Conservation (phyloP, 1,140 invertebrate species). For the Zaprionus ornatus region DNA sequence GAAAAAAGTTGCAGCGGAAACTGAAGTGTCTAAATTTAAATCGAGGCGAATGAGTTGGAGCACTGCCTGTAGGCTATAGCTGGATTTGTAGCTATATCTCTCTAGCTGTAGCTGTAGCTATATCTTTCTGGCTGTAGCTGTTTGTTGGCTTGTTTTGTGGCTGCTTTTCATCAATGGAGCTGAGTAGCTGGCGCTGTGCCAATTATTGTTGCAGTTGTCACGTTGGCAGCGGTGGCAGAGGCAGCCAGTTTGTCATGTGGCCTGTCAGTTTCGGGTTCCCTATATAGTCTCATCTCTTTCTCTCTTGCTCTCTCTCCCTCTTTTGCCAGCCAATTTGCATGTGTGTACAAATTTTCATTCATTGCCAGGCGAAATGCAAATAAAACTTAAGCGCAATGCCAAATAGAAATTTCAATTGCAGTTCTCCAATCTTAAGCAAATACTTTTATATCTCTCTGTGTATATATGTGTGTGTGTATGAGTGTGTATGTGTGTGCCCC, state of each 20-base stretch:
- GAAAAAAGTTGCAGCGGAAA: slow-evolving; percentile 53
- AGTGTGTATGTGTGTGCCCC: slow-evolving; percentile 4
- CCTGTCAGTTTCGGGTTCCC: slow-evolving; percentile 44
- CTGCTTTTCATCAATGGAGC: slow-evolving; percentile 76
- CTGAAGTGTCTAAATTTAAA: slow-evolving; percentile 79
- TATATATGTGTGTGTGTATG: not conserved
- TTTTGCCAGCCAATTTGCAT: slow-evolving; percentile 50
- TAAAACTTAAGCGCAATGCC: slow-evolving; percentile 53
- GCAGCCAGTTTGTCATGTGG: slow-evolving; percentile 56
- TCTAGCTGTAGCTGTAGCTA: not conserved
- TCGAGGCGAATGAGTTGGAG: slow-evolving; percentile 50
- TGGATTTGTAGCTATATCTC: slow-evolving; percentile 13
- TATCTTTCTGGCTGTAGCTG: slow-evolving; percentile 27
- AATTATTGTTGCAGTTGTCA: slow-evolving; percentile 73
- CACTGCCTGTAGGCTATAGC: slow-evolving; percentile 23
- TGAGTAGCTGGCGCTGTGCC: slow-evolving; percentile 61
- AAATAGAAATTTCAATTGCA: slow-evolving; percentile 45
- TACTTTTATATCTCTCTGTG: slow-evolving; percentile 1
- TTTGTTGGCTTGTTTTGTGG: slow-evolving; percentile 35
- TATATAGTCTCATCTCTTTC: not conserved
- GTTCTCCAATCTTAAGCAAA: slow-evolving; percentile 13
- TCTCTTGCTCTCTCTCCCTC: not conserved
- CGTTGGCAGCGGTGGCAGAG: slow-evolving; percentile 25
- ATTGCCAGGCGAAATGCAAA: slow-evolving; percentile 59
- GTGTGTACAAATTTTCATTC: slow-evolving; percentile 65